phyloP scores from a whole-genome alignment of 35 echinoderm and acorn worm species.

The Apostichopus japonicus region DNA sequence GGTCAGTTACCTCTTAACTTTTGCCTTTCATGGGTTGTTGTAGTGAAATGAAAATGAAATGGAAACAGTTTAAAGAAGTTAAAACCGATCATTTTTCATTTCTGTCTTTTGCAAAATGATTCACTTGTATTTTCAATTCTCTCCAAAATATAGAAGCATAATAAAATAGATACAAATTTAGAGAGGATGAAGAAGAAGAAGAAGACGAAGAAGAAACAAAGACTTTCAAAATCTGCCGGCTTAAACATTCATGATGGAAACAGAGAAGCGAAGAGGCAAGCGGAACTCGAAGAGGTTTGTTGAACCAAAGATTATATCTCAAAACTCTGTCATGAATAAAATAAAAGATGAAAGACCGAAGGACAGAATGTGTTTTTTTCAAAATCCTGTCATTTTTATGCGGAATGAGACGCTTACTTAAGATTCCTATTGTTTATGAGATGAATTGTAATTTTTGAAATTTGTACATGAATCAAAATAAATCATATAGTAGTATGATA shows the following conservation, averaged over 20 bases:
- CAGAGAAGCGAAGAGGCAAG: slow-evolving; percentile 21
- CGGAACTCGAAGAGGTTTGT: slow-evolving; percentile 49
- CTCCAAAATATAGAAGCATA: too few relatives aligned
- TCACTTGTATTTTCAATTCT: too few relatives aligned
- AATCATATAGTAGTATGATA: too few relatives aligned
- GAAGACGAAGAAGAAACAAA: slow-evolving; percentile 35
- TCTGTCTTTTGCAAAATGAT: too few relatives aligned
- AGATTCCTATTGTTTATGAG: neutral
- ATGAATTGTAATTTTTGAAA: neutral
- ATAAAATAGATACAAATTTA: too few relatives aligned
- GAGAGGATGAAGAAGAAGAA: slow-evolving; percentile 7
- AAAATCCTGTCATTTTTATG: neutral
- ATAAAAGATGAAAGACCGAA: neutral
- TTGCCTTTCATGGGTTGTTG: neutral
- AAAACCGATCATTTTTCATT: too few relatives aligned
- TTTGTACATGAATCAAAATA: neutral
- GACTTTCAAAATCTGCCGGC: slow-evolving; percentile 3
- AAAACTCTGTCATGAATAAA: neutral
- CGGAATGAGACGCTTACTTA: neutral
- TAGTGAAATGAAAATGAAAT: neutral
- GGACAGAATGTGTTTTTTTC: neutral
- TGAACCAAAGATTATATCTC: neutral
- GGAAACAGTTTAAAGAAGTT: neutral
- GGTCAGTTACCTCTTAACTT: neutral
- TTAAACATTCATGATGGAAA: slow-evolving; percentile 8